Conservation (phyloP, 2,113 vertebrate genomes). For the Nannospalax galili region DNA sequence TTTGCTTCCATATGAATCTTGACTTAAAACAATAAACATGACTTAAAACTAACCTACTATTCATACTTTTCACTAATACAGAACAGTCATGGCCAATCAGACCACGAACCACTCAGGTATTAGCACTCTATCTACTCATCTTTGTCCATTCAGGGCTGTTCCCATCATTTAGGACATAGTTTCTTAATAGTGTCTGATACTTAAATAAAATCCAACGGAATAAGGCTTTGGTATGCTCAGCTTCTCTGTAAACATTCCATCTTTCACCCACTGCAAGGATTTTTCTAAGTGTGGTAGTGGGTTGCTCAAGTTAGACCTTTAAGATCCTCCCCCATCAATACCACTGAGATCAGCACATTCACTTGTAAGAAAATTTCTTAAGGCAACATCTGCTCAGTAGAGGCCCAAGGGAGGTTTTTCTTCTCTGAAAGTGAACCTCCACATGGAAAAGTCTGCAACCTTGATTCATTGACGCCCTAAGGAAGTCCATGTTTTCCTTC, state of each 20-base stretch:
- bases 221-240: background rate
- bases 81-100: background rate
- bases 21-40: background rate
- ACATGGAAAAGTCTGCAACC: background rate
- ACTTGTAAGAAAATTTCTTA: background rate
- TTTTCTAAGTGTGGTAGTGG: background rate
- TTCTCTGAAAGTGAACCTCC: background rate
- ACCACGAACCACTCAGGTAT: background rate
- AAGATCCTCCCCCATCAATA: background rate
- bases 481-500: background rate
- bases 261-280: background rate
- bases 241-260: background rate
- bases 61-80: background rate
- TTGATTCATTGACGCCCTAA: background rate
- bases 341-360: background rate
- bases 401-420: background rate
- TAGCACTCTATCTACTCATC: background rate
- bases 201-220: background rate
- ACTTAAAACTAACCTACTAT: background rate
- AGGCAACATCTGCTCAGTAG: background rate
- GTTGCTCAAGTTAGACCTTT: background rate
- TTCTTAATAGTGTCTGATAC: background rate
- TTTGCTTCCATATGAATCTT: too few relatives aligned
- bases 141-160: background rate
- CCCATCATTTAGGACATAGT: background rate